These are phyloP conservation scores for Malurus alboscapulatus DNA, from an alignment of 2,113 vertebrate genomes.

Conservation along the genomic window DNA sequence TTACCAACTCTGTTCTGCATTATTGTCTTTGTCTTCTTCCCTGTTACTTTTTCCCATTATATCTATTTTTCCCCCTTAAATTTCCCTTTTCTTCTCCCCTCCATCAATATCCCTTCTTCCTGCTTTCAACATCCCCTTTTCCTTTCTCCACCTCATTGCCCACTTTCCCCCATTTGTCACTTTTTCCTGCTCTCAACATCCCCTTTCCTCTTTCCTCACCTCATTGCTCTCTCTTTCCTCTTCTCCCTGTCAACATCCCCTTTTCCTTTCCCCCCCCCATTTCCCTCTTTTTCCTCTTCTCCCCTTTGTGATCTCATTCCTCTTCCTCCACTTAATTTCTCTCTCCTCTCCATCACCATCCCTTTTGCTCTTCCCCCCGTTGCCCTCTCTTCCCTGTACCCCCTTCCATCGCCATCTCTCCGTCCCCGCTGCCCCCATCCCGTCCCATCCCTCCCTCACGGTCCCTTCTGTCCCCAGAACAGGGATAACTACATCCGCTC, in stretches of 20 bases:
- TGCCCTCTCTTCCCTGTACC: too few relatives aligned
- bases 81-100: too few relatives aligned
- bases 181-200: too few relatives aligned
- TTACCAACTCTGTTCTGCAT: background rate
- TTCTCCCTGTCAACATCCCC: too few relatives aligned
- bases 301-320: background rate
- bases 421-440: accelerated
- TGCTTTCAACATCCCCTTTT: too few relatives aligned
- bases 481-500: constrained; percentile 98
- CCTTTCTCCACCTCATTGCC: background rate
- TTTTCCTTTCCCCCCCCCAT: background rate
- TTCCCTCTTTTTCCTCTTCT: too few relatives aligned
- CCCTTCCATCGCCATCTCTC: background rate
- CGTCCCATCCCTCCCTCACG: accelerated
- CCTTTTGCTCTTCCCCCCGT: background rate
- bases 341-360: background rate
- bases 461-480: constrained; percentile 75
- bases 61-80: accelerated
- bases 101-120: background rate
- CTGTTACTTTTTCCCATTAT: background rate
- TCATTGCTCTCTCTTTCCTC: background rate
- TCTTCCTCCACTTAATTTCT: background rate
- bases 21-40: too few relatives aligned
- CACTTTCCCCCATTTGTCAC: too few relatives aligned
- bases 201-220: background rate